These are phyloP conservation scores for Mus spicilegus DNA, from an alignment of 2,113 vertebrate species.

Conservation along the genomic window DNA sequence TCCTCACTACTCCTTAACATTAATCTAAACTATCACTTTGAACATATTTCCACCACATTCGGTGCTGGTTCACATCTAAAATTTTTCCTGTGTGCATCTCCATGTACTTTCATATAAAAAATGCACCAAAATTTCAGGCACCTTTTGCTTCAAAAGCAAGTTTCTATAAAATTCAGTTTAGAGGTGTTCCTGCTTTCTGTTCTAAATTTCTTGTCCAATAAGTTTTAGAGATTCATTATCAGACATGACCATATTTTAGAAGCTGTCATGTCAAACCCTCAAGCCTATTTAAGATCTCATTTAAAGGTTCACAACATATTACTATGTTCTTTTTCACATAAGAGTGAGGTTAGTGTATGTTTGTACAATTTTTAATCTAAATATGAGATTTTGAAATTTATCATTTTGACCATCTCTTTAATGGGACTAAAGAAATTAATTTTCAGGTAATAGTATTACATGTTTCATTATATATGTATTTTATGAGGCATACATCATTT, in stretches of 20 bases:
- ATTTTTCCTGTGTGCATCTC: background rate
- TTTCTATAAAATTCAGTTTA: background rate
- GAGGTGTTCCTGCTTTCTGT: background rate
- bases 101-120: background rate
- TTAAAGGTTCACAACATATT: no score
- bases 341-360: background rate
- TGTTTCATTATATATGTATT: background rate
- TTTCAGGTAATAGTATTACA: background rate
- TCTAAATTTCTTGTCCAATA: background rate
- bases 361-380: background rate
- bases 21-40: background rate
- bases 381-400: background rate
- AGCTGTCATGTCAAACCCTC: background rate
- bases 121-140: background rate
- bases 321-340: background rate
- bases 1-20: background rate
- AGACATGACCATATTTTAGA: background rate
- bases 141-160: background rate
- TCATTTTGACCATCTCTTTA: background rate
- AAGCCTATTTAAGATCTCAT: background rate
- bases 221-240: background rate
- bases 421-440: background rate
- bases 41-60: background rate
- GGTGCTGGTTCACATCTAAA: background rate
- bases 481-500: background rate